Percentiles rank a stretch among this genome's conserved stretches.
phyloP scores from a whole-genome alignment of 2,113 vertebrate genomes.

The Loxodonta africana region DNA sequence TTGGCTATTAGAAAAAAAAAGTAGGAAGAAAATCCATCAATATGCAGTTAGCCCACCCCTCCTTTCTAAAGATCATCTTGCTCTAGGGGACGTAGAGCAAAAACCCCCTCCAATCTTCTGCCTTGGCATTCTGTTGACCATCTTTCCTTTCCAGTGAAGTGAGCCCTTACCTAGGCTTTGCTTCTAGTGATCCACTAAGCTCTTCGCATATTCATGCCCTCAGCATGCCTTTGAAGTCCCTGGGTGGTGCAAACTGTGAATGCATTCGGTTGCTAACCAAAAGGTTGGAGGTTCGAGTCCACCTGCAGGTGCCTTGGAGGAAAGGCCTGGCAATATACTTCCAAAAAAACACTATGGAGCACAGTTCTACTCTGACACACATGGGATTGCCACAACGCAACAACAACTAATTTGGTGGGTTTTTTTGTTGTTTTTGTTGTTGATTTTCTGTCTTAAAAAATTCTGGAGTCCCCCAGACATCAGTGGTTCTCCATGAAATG shows the following conservation, averaged over 20 bases:
- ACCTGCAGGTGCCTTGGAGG: no score
- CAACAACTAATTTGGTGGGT: no score
- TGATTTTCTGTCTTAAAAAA: no score
- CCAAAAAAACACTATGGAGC: no score
- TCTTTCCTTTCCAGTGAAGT: background rate
- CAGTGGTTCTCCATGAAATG: background rate
- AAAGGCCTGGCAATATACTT: no score
- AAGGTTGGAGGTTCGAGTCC: no score
- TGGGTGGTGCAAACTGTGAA: no score
- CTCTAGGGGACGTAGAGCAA: background rate
- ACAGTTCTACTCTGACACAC: no score
- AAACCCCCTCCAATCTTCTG: background rate
- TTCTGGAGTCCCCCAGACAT: background rate
- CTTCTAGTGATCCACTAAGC: background rate
- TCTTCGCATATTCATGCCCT: background rate
- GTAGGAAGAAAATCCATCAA: conserved; percentile 39
- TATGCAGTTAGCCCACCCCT: conserved; percentile 36
- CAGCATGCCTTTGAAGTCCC: background rate
- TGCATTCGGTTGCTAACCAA: no score
- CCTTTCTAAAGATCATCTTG: conserved; percentile 54
- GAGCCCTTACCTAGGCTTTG: background rate
- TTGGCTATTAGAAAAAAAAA: background rate
- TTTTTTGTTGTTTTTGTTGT: background rate
- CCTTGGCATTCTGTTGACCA: background rate
- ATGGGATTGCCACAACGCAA: no score